These are phyloP conservation scores for Leptoteleia sp. DNA, from an alignment of 1,140 invertebrate genomes.

Conservation along the genomic window DNA sequence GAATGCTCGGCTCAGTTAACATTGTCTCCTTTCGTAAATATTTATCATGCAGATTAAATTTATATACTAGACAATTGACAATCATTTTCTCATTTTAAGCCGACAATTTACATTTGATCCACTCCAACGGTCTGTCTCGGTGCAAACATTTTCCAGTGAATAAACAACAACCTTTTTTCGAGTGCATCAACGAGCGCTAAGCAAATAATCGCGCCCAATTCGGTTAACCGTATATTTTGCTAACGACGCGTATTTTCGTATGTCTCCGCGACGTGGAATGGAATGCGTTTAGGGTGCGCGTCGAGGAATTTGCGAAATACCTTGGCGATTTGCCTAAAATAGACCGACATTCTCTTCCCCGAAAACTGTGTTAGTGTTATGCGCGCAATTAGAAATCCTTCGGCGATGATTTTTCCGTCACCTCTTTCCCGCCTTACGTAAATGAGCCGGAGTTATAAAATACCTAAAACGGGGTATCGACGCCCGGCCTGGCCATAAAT, in stretches of 20 bases:
- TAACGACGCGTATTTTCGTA: conserved; percentile 27
- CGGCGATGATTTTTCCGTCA: conserved; percentile 11
- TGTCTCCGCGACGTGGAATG: conserved; percentile 4
- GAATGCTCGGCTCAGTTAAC: too few relatives aligned
- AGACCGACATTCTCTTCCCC: conserved; percentile 23
- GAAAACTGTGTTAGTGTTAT: conserved; percentile 59
- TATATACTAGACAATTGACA: not conserved
- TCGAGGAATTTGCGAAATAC: conserved; percentile 23
- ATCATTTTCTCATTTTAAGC: too few relatives aligned
- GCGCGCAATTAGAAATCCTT: conserved; percentile 26
- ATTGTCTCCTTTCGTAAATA: too few relatives aligned
- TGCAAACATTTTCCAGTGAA: not conserved
- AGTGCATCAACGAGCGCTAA: not conserved
- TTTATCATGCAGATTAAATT: too few relatives aligned
- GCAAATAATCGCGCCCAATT: conserved; percentile 13
- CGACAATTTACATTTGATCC: too few relatives aligned
- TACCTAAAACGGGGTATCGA: too few relatives aligned
- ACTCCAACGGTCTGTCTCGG: too few relatives aligned
- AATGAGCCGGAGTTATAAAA: conserved; percentile 9
- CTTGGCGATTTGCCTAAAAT: conserved; percentile 20
- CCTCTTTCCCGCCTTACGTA: conserved; percentile 24
- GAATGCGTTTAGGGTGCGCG: conserved; percentile 23
- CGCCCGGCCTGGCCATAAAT: conserved; percentile 23
- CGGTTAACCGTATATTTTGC: conserved; percentile 16
- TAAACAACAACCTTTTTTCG: not conserved